Base-by-base conservation (phyloP, 2,888 invertebrate genomes). In the Trichopoda pennipes region DNA sequence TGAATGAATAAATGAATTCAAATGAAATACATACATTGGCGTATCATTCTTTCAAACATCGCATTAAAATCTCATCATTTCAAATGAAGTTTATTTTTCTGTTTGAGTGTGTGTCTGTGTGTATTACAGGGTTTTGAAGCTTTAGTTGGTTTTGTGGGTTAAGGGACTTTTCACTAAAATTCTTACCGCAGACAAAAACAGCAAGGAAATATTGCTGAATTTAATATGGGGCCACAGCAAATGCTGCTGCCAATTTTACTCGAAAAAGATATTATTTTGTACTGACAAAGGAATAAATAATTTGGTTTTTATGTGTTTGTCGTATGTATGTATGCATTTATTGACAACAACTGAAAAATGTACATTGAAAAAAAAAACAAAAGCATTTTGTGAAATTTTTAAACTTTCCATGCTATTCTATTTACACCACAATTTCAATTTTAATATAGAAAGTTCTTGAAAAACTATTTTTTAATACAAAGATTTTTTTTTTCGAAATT, bases 51-150 rank as follows among this genome's bases (percentile, higher is more conserved):
- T 38, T 47, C 64, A 64, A 80, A 49, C 74, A 69, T 80, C 64
- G 75, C 74, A 80, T 80, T 80, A 75, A 80, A 80, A 75, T 64
- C 80, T 80, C 64, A 80, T 80, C 63, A 80, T 70, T 80, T 75
- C 64, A 58, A 64, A 63, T 49, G 74, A 55, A 53, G 19, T 64
- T 64, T 64, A 28, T 63, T 55, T 64, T 19, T 53, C 28, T 44
- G 35, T n/a, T 7, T 28, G 7, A 10, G 21, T 58, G 38, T n/a
- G n/a, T 17, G 16, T 19, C 1, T 17, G 16, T 19, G 6, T 12
- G 21, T n/a, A n/a, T 14, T 16, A 70, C 7, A 28, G 32, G n/a
- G 16, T 51, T 28, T 51, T 68, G 53, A 32, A 19, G 19, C 38
- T 53, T 32, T 55, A 51, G 61, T 56, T 55, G 56, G 63, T 58